A percentile compares a stretch with the other conserved stretches of the same genome.
Conservation (phyloP, 2,888 invertebrate genomes). For the Aradus depressus region DNA sequence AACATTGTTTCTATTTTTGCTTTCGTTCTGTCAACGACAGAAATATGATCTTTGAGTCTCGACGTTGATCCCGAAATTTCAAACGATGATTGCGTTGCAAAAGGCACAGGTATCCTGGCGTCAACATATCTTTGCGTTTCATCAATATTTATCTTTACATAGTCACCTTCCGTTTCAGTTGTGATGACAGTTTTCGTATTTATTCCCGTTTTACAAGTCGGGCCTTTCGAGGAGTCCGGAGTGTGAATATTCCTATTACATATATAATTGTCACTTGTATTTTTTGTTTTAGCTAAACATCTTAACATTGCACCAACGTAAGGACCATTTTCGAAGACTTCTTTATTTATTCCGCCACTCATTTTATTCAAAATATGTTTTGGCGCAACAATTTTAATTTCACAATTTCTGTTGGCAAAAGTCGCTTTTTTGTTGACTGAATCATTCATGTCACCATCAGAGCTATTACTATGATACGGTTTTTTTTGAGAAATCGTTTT, state of each 20-base stretch:
- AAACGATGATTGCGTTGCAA: slow-evolving; percentile 23
- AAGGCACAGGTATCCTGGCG: slow-evolving; percentile 21
- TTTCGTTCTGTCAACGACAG: neutral
- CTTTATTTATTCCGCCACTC: neutral
- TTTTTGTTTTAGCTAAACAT: neutral
- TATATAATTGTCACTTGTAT: no score
- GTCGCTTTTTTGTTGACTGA: no score
- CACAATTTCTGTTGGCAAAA: no score
- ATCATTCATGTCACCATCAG: no score
- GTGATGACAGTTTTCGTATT: slow-evolving; percentile 16
- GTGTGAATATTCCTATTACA: no score
- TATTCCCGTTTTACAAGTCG: slow-evolving; percentile 4
- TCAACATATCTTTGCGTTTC: slow-evolving; percentile 21
- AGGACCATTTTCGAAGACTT: neutral
- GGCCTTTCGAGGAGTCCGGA: slow-evolving; percentile 10
- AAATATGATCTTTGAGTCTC: neutral
- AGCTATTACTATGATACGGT: no score
- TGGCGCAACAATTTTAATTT: no score
- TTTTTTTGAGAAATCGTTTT: no score
- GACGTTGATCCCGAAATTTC: slow-evolving; percentile 20
- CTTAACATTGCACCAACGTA: neutral
- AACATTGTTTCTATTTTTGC: no score
- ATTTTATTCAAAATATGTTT: no score
- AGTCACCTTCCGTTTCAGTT: neutral
- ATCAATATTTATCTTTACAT: slow-evolving; percentile 16